Conservation (phyloP, 2,888 invertebrate genomes). For the Asteroscopus sphinx region DNA sequence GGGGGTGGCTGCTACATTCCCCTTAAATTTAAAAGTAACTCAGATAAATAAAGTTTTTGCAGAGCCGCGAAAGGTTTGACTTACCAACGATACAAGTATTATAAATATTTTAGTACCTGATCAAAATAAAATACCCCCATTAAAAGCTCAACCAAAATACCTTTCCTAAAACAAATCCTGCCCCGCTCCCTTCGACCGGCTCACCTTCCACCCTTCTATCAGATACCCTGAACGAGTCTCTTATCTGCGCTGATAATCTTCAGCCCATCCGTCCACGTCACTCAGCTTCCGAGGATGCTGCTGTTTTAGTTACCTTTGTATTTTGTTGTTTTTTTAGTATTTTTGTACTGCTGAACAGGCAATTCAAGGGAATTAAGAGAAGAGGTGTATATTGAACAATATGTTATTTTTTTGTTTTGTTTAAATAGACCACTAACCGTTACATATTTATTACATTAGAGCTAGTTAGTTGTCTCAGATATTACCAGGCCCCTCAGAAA, state of each 20-base stretch:
- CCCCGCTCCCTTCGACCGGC: not conserved
- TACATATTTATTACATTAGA: too few species aligned
- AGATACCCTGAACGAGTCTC: slow-evolving; percentile 51
- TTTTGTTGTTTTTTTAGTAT: slow-evolving; percentile 3
- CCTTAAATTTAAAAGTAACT: too few species aligned
- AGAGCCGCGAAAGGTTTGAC: too few species aligned
- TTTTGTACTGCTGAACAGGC: not conserved
- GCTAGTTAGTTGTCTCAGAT: too few species aligned
- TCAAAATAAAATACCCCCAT: not conserved
- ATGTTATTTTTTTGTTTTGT: too few species aligned
- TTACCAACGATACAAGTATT: too few species aligned
- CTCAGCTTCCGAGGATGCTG: slow-evolving; percentile 19
- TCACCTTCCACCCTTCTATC: slow-evolving; percentile 45
- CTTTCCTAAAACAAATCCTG: not conserved
- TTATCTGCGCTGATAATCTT: slow-evolving; percentile 62
- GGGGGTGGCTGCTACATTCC: too few species aligned
- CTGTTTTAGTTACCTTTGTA: slow-evolving; percentile 25
- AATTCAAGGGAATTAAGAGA: not conserved
- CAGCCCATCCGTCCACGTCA: slow-evolving; percentile 57
- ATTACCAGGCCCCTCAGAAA: too few species aligned
- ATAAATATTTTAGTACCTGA: not conserved
- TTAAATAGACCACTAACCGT: too few species aligned
- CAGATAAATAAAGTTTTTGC: too few species aligned
- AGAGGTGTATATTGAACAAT: too few species aligned
- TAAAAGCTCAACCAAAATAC: not conserved